A percentile compares a stretch with the other conserved stretches of the same genome.
Conservation (phyloP, 2,113 vertebrate genomes). For the Pionites leucogaster region DNA sequence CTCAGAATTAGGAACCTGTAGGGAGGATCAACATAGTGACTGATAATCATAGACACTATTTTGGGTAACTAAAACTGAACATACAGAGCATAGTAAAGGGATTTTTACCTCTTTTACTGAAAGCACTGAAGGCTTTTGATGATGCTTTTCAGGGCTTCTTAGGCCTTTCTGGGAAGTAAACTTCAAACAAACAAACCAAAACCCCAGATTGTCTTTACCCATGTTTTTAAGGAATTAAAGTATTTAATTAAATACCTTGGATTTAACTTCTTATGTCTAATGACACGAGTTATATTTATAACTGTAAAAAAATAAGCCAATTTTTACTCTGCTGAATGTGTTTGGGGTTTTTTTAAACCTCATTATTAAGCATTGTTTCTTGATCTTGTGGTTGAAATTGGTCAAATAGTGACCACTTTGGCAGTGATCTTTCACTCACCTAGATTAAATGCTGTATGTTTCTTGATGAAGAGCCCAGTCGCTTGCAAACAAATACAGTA, state of each 20-base stretch:
- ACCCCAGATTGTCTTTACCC: not conserved
- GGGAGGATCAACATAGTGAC: not conserved
- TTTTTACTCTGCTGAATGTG: not conserved
- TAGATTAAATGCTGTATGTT: not conserved
- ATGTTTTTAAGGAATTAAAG: not conserved
- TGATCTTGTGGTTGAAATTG: not conserved
- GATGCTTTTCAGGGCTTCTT: not conserved
- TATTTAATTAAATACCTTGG: not conserved
- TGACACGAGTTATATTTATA: not conserved
- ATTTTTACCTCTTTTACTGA: not conserved
- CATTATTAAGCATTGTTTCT: not conserved
- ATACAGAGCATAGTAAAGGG: not conserved
- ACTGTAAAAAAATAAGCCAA: not conserved
- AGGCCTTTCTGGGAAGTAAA: not conserved
- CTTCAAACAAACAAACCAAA: not conserved
- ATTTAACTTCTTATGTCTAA: not conserved
- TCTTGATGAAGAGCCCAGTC: not conserved
- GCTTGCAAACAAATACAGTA: not conserved
- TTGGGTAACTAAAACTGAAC: not conserved
- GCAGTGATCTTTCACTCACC: not conserved
- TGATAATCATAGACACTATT: not conserved
- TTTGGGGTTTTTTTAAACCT: not conserved
- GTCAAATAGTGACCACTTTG: not conserved
- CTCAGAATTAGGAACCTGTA: not conserved
- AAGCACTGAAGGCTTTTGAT: not conserved